phyloP scores from a whole-genome alignment of 2,113 vertebrate species.

The Amphilophus citrinellus region DNA sequence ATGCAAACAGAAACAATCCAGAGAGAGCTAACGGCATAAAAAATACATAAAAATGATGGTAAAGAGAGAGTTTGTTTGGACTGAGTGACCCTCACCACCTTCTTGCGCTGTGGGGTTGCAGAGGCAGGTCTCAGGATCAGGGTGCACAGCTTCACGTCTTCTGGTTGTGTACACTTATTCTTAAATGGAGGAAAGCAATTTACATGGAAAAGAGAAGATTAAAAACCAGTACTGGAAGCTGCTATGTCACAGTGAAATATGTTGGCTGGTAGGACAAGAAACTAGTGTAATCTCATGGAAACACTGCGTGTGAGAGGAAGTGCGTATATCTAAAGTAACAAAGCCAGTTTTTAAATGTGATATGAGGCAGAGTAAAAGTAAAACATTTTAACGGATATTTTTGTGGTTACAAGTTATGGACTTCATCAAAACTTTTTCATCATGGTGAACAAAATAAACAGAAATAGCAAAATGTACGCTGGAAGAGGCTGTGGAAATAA shows the following conservation, averaged over 20 bases:
- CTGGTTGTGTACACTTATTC: conserved; percentile 84
- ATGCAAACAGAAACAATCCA: not conserved
- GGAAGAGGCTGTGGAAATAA: not conserved
- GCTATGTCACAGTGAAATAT: not conserved
- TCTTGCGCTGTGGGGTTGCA: conserved; percentile 74
- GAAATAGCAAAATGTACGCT: too few species aligned
- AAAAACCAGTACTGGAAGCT: not conserved
- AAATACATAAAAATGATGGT: not conserved
- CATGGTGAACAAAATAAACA: too few species aligned
- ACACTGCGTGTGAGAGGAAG: not conserved
- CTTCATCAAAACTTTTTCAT: too few species aligned
- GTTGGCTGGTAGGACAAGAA: not conserved
- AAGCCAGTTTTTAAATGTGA: not conserved
- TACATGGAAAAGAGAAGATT: not conserved
- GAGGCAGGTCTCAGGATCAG: conserved; percentile 75
- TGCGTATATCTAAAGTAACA: not conserved
- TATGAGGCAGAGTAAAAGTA: too few species aligned
- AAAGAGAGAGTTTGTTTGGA: not conserved
- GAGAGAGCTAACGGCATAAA: not conserved
- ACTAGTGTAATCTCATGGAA: not conserved
- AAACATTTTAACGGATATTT: too few species aligned
- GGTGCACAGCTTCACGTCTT: conserved; percentile 82
- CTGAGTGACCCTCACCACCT: conserved; percentile 72
- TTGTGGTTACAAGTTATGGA: too few species aligned
- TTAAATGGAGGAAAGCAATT: conserved; percentile 38